Conservation (phyloP, 2,888 invertebrate genomes). For the Coleophora deauratella region DNA sequence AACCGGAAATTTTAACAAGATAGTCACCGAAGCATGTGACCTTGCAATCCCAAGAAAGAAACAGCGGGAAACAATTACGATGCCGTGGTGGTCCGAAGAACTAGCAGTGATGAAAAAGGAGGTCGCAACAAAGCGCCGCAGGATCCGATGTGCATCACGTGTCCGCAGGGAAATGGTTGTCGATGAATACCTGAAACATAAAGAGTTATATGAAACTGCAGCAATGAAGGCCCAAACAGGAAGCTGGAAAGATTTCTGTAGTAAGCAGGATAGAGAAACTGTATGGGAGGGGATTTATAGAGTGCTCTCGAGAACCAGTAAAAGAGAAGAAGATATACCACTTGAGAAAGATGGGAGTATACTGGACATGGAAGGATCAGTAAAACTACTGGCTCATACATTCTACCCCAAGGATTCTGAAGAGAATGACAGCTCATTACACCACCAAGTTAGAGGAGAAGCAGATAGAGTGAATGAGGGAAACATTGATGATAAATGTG, state of each 20-base stretch:
- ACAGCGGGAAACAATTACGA: background rate
- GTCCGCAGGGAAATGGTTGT: slow-evolving; percentile 7
- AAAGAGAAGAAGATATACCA: background rate
- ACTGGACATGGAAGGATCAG: background rate
- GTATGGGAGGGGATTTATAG: background rate
- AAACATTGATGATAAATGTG: background rate
- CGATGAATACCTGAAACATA: background rate
- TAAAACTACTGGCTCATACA: background rate
- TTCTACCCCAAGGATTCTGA: background rate
- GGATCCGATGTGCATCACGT: background rate
- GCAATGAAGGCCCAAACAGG: background rate
- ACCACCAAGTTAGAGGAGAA: background rate
- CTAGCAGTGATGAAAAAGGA: background rate
- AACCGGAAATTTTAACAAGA: background rate
- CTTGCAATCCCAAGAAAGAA: background rate
- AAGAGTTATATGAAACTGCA: background rate
- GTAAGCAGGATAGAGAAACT: background rate
- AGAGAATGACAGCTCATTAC: background rate
- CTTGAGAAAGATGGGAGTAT: background rate
- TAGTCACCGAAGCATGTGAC: background rate
- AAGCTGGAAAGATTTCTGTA: background rate
- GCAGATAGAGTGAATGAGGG: background rate
- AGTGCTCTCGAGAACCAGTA: background rate
- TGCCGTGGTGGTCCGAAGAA: background rate
- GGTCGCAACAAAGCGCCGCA: background rate